Conservation (phyloP, 2,113 vertebrate species). For the Menidia beryllina region DNA sequence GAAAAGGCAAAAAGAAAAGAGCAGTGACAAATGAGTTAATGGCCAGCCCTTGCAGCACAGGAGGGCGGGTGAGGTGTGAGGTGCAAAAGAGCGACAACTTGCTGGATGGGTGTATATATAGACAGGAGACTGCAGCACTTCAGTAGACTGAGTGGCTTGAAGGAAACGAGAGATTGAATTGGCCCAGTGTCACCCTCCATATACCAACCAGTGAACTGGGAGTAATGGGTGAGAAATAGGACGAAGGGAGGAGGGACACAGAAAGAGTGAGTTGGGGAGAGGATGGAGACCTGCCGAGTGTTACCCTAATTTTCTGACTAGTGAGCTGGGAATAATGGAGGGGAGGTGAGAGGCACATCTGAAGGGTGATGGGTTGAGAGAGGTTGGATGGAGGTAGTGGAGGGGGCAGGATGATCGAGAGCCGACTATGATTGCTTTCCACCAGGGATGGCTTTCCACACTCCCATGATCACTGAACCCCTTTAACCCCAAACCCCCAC, state of each 20-base stretch:
- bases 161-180: constrained; percentile 70
- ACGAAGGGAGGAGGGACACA: constrained; percentile 30
- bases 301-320: constrained; percentile 72
- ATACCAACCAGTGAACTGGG: constrained; percentile 74
- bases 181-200: constrained; percentile 74
- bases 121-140: constrained; percentile 33
- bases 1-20: constrained; percentile 45
- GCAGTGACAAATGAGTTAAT: constrained; percentile 61
- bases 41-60: constrained; percentile 43
- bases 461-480: constrained; percentile 52
- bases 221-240: constrained; percentile 75
- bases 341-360: constrained; percentile 52
- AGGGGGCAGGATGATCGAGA: constrained; percentile 71
- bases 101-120: constrained; percentile 29
- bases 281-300: constrained; percentile 37
- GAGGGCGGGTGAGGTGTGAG: constrained; percentile 34
- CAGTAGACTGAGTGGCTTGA: constrained; percentile 40
- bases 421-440: constrained; percentile 71
- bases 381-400: constrained; percentile 52
- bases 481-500: constrained; percentile 49
- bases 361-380: constrained; percentile 57
- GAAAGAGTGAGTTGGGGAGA: constrained; percentile 17
- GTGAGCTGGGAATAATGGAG: constrained; percentile 75
- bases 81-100: constrained; percentile 45
- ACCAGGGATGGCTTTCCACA: constrained; percentile 67